Evolutionary conservation across 1,140 invertebrate species (phyloP).

Genomic region (Sycophaga agraensis): DNA sequence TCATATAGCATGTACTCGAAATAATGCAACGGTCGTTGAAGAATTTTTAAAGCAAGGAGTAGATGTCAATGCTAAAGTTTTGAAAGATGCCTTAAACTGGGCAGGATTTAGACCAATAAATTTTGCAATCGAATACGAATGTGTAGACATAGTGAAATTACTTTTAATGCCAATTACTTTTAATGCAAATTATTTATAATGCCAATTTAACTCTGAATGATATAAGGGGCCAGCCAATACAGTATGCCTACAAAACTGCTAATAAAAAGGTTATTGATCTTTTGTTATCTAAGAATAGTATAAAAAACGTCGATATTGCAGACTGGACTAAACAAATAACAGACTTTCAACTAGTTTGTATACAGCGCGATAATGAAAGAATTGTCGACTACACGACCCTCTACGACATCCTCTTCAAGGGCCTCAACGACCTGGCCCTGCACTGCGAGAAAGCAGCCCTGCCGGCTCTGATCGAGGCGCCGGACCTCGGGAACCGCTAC

Average conservation of each 20-base stretch:
- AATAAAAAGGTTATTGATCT: not conserved
- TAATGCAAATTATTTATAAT: not conserved
- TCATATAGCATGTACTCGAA: conserved; percentile 3
- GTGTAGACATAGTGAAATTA: not conserved
- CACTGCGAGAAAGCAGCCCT: not conserved
- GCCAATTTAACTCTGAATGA: not conserved
- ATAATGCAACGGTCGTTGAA: not conserved
- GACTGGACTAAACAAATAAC: not conserved
- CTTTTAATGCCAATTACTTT: not conserved
- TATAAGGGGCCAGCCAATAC: not conserved
- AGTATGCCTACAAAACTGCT: not conserved
- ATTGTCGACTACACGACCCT: not conserved
- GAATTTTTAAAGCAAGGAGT: not conserved
- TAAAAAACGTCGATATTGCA: not conserved
- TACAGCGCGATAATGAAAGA: not conserved
- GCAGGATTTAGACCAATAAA: not conserved
- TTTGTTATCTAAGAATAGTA: too few species aligned
- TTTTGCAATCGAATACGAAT: not conserved
- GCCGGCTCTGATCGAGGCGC: not conserved
- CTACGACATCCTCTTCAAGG: conserved; percentile 9
- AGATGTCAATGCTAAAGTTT: not conserved
- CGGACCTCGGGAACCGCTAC: not conserved
- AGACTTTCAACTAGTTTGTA: not conserved
- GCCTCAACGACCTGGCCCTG: not conserved
- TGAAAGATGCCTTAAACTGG: not conserved